Conservation (phyloP, 2,888 invertebrate genomes). For the Callimorpha dominula region DNA sequence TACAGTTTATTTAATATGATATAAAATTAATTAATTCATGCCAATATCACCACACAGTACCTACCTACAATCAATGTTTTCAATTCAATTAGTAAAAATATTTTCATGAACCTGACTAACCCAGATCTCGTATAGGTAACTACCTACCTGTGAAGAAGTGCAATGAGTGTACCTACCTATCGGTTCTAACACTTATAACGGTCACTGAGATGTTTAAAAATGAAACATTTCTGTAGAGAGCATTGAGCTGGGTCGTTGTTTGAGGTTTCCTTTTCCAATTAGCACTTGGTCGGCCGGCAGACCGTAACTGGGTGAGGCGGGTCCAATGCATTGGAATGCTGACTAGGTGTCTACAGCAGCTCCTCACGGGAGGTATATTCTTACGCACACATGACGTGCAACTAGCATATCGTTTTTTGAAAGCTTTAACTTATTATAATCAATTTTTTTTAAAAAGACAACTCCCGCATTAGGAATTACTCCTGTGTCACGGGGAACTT, state of each 20-base stretch:
- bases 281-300: slow-evolving; percentile 82
- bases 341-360: slow-evolving; percentile 67
- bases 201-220: slow-evolving; percentile 82
- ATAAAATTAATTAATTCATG: no score
- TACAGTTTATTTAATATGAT: no score
- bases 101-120: slow-evolving; percentile 35
- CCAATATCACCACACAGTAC: neutral
- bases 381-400: slow-evolving; percentile 51
- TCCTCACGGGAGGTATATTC: slow-evolving; percentile 67
- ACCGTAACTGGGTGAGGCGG: slow-evolving; percentile 85
- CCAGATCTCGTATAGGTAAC: slow-evolving; percentile 49
- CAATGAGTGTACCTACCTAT: slow-evolving; percentile 62
- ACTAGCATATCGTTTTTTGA: slow-evolving; percentile 44
- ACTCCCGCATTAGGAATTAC: no score
- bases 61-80: neutral
- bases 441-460: no score
- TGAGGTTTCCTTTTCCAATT: slow-evolving; percentile 87
- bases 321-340: slow-evolving; percentile 73
- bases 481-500: no score
- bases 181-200: slow-evolving; percentile 84
- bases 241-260: slow-evolving; percentile 86
- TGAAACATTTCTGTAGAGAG: slow-evolving; percentile 86
- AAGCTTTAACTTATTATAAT: slow-evolving; percentile 33
- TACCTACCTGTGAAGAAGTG: slow-evolving; percentile 35
- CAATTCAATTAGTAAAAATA: neutral